phyloP scores from a whole-genome alignment of 1,140 invertebrate genomes.

The Diachasma alloeum region DNA sequence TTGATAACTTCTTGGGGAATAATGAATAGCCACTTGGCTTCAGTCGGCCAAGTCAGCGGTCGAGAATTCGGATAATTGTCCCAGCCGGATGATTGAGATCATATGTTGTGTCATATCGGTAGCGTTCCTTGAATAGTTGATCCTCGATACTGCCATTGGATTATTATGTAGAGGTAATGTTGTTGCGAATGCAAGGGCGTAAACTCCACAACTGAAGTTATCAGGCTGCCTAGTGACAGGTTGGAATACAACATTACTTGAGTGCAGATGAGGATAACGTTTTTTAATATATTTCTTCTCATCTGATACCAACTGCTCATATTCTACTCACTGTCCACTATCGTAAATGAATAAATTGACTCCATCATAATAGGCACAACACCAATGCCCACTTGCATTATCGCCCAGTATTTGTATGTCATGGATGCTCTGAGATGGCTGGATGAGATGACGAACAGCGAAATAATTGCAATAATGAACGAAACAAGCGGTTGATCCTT shows the following conservation, averaged over 20 bases:
- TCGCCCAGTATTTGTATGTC: conserved; percentile 27
- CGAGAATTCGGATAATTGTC: neutral
- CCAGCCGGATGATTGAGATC: too few species aligned
- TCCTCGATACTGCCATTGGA: too few species aligned
- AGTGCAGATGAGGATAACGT: conserved; percentile 2
- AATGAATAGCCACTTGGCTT: too few species aligned
- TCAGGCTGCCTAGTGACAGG: conserved; percentile 22
- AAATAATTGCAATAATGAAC: neutral
- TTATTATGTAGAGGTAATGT: too few species aligned
- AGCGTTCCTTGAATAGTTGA: too few species aligned
- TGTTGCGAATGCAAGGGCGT: too few species aligned
- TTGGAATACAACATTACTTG: neutral
- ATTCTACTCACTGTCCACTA: neutral
- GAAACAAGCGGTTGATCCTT: neutral
- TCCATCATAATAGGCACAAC: conserved; percentile 21
- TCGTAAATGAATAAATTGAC: too few species aligned
- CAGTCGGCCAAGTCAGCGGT: too few species aligned
- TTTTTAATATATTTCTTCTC: conserved; percentile 1
- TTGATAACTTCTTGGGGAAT: too few species aligned
- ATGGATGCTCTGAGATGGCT: too few species aligned
- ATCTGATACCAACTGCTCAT: neutral
- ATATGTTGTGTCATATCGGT: too few species aligned
- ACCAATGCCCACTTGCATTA: conserved; percentile 18
- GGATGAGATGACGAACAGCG: neutral
- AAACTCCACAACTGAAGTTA: conserved; percentile 19